Evolutionary conservation across 2,888 invertebrate species (phyloP), one percentile per base, ranked within the genome.

Genomic region (Theristus sp.): DNA sequence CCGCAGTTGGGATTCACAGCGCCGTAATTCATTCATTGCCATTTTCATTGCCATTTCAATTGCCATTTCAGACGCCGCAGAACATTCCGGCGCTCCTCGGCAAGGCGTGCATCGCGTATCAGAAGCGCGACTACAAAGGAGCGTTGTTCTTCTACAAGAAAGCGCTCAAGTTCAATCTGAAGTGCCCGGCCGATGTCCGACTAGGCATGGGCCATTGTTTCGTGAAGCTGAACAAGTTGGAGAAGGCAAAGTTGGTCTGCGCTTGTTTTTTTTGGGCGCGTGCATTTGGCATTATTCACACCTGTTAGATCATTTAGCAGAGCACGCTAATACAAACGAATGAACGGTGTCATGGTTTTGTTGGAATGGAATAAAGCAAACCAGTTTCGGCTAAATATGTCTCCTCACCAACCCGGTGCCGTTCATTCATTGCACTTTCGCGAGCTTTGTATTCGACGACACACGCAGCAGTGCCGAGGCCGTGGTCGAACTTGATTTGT

Each of bases 181-280:
- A 86, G 68, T 94, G 96, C 73, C 96, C 96, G 0, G 94, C 96
- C 0, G 91, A 87, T 58, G 87, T 99, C 27, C 81, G 98, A 56
- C 81, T 98, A 60, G 98, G 96, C 58, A 91, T 99, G 86, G 98
- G 94, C 0, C 94, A 96, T 75, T 98, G 98, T 77, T 96, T 94
- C 73, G 85, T 94, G 79, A 94, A 94, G 75, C 80, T 98, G 66
- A 88, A 85, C 67, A 91, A 93, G 73, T 85, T 85, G 63, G 94
- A 94, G 29, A 98, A 96, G 77, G 96, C 96, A 0, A 84, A 84
- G 82, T 84, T 28, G 25, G 63, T 61, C 6, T 24, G 52, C 6
- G 25, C 6, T 52, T 24, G 10, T 24, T 10, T 52, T 52, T 52
- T 24, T 10, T 52, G 10, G 6, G 52, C 6, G 13, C 10, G n/a